phyloP scores from a whole-genome alignment of 2,888 invertebrate genomes.

The Agrotis exclamationis region DNA sequence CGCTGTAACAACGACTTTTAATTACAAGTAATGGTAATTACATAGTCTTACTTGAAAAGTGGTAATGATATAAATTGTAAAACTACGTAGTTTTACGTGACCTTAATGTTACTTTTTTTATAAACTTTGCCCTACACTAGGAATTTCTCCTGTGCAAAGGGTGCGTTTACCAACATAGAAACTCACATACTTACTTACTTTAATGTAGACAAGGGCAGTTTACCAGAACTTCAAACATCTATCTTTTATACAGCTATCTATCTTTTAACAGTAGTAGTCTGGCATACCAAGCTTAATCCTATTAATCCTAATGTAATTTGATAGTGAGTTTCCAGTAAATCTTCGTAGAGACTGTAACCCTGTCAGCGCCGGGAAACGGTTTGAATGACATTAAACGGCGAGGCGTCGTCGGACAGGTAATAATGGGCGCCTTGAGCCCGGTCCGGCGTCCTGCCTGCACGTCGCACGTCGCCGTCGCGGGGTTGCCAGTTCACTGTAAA shows the following conservation, averaged over 20 bases:
- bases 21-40: constrained; percentile 6
- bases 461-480: constrained; percentile 2
- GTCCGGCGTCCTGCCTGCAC: constrained; percentile 27
- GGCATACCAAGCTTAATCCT: constrained; percentile 1
- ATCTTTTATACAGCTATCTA: too few relatives aligned
- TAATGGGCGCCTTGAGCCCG: constrained; percentile 49
- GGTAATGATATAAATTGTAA: neutral
- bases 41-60: neutral
- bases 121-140: too few relatives aligned
- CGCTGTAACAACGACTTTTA: neutral
- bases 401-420: constrained; percentile 50
- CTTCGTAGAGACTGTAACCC: constrained; percentile 34
- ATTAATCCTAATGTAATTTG: constrained; percentile 37
- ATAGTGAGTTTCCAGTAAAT: constrained; percentile 41
- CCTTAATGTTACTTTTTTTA: too few relatives aligned
- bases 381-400: constrained; percentile 51
- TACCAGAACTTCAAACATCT: neutral
- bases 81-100: too few relatives aligned
- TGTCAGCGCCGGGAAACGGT: constrained; percentile 37
- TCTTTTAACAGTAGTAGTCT: too few relatives aligned
- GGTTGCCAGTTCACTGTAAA: constrained; percentile 12
- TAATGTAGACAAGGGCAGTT: too few relatives aligned
- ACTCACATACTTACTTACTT: too few relatives aligned
- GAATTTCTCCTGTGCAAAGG: too few relatives aligned
- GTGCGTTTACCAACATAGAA: too few relatives aligned